Evolutionary conservation across 2,797 vertebrate genomes (phyloP), one percentile per base, ranked within the genome.

Genomic region (Pangasius mekongensis): DNA sequence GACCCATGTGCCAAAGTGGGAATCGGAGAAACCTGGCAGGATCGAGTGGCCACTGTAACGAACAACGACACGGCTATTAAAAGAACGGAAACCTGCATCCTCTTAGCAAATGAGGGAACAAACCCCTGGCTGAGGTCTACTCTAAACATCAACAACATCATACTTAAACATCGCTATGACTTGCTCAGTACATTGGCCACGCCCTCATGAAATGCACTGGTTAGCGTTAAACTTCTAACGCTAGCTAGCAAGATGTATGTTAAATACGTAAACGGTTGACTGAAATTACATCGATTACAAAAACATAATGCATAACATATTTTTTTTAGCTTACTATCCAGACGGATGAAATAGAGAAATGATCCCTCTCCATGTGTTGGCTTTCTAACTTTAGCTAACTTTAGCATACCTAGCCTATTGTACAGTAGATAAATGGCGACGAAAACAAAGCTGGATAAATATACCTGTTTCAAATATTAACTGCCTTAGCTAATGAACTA

Each of bases 21-120:
- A 71, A 86, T 83, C 71, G 58, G 86, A 88, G 86, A 83, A 85
- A 83, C 88, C 85, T 89, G 78, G 43, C 66, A 74, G 89, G 89
- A 84, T 87, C 83, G 73, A 39, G 62, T 83, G 62, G 62, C 81
- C 43, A 1, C 60, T n/a, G 39, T 83, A 66, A 11, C 62, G 16
- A 67, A 83, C 82, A 83, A 49, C 49, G 62, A 49, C 78, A 82
- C 2, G 36, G 56, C 78, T 82, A 62, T 39, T 39, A 82, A 62
- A 39, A 39, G 20, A 33, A 56, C n/a, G 77, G 18, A 56, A 80
- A 60, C 62, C n/a, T 13, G 62, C 62, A 67, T 83, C 60, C 62
- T 67, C 64, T 83, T 67, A 83, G 62, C 6, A 39, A 83, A 83
- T 83, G 62, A 49, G 16, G 43, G 27, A 82, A 60, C 56, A 60